phyloP scores from a whole-genome alignment of 2,113 vertebrate species.

The Ceyx melanurus region DNA sequence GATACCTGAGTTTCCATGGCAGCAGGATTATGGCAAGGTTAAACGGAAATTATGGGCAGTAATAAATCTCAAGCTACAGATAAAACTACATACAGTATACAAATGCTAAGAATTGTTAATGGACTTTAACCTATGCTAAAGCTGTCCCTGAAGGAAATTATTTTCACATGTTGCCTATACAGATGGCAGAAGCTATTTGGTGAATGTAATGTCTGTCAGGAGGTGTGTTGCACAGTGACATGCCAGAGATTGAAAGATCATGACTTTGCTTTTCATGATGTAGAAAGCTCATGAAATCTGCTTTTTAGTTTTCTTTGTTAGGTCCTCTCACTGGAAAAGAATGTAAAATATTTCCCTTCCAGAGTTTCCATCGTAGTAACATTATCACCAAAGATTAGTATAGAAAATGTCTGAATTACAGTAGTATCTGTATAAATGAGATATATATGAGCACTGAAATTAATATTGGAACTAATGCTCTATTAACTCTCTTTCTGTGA shows the following conservation, averaged over 20 bases:
- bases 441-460: neutral
- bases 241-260: neutral
- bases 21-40: neutral
- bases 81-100: neutral
- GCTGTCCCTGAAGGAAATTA: neutral
- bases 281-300: neutral
- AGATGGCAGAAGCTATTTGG: neutral
- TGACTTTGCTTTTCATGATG: neutral
- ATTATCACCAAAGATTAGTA: neutral
- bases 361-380: neutral
- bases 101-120: neutral
- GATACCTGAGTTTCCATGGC: neutral
- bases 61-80: neutral
- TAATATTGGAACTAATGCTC: neutral
- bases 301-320: neutral
- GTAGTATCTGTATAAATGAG: neutral
- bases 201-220: neutral
- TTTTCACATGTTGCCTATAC: neutral
- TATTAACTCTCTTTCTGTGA: neutral
- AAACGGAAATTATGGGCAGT: neutral
- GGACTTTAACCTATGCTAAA: neutral
- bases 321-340: neutral
- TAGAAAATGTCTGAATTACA: neutral
- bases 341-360: neutral
- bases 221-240: accelerated